Evolutionary conservation across 2,797 vertebrate species (phyloP), one percentile per base, ranked within the genome.

Genomic region (Pteropus rufus): DNA sequence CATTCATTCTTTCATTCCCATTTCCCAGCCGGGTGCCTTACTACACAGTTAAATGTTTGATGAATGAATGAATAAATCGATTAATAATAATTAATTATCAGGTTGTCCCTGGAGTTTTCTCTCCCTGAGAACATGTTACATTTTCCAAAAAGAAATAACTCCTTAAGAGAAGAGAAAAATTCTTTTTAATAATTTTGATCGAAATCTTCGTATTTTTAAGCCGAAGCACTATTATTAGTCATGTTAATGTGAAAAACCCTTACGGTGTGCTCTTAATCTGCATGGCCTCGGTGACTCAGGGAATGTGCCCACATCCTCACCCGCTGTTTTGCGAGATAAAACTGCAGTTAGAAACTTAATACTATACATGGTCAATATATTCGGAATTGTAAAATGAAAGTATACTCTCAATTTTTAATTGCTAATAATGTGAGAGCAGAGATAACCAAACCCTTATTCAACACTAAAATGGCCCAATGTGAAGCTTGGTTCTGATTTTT

Each of bases 311-410:
- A 93, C 9, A 85, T 89, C n/a, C 34, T 94, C 18, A 41, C 5
- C 24, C 5, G 70, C 26, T 83, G 67, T 85, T 89, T 84, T 93
- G 19, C 52, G 69, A 95, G 24, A 64, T 87, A 89, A 89, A 97
- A 83, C 44, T 77, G 6, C 5, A 76, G 52, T 54, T 86, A 94
- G 34, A 96, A 96, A 92, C 94, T 73, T 88, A 44, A 79, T 84
- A 49, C 60, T 73, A 52, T 72, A 73, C 41, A 64, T 41, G 34
- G 88, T 94, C 86, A 91, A 73, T 79, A 62, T 29, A 67, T 80
- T 46, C 89, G 14, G 41, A 69, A 82, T 93, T 96, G 96, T 92
- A 26, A 44, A 93, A 67, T 72, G 88, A 93, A 89, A 84, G 15
- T 58, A 16, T 18, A 85, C 41, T 83, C 36, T 97, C 23, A 87